Conservation (phyloP, 2,113 vertebrate genomes). For the Sinocyclocheilus maitianheensis region DNA sequence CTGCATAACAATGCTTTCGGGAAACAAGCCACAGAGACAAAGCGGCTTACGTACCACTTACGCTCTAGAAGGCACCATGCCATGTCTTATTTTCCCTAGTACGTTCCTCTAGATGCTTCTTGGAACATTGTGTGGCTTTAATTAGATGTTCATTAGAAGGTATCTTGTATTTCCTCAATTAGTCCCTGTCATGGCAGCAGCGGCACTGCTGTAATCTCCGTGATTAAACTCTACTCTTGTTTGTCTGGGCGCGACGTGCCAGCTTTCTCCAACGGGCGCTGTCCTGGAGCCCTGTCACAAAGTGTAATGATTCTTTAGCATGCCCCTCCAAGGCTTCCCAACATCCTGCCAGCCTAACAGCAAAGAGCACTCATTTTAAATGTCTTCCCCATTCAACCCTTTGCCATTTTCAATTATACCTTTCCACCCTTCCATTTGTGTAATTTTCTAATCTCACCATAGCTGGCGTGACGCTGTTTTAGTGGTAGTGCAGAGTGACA, state of each 20-base stretch:
- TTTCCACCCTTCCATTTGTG: conserved; percentile 98
- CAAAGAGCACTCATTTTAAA: conserved; percentile 96
- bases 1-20: neutral
- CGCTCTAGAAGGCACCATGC: conserved; percentile 30
- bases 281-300: conserved; percentile 82
- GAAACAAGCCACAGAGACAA: conserved; percentile 27
- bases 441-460: conserved; percentile 87
- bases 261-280: conserved; percentile 60
- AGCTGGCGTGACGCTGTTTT: conserved; percentile 58
- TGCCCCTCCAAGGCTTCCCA: conserved; percentile 84
- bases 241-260: conserved; percentile 60
- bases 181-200: conserved; percentile 67
- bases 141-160: conserved; percentile 73
- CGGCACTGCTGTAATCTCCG: conserved; percentile 57
- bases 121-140: conserved; percentile 67
- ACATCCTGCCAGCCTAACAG: conserved; percentile 88
- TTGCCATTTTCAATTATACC: conserved; percentile 99
- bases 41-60: neutral
- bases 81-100: conserved; percentile 48
- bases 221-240: conserved; percentile 70
- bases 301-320: conserved; percentile 84
- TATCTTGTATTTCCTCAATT: conserved; percentile 70
- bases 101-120: conserved; percentile 57
- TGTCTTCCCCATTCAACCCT: conserved; percentile 96
- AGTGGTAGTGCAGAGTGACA: conserved; percentile 87